Evolutionary conservation across 2,888 invertebrate species (phyloP).

Genomic region (Neoitamus cyanurus): DNA sequence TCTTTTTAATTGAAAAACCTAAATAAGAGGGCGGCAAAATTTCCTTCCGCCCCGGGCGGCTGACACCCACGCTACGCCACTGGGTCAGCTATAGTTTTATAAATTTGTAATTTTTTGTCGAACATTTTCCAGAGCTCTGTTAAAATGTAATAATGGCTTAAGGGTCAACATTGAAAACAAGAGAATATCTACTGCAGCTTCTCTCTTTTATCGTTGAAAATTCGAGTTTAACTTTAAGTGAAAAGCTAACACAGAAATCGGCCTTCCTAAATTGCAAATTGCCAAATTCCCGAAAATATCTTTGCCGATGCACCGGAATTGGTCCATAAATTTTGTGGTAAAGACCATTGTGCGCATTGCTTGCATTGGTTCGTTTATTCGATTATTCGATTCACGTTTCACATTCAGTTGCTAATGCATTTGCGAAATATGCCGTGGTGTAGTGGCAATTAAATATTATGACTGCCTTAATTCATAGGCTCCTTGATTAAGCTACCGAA

Average conservation of each 20-base stretch:
- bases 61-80: no score
- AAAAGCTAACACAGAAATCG: background rate
- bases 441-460: background rate
- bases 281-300: background rate
- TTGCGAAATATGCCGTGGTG: background rate
- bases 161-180: no score
- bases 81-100: no score
- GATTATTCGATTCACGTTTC: background rate
- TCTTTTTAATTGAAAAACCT: no score
- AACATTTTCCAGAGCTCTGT: no score
- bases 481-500: background rate
- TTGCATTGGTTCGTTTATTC: background rate
- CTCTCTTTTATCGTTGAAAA: no score
- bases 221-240: no score
- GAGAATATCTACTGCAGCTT: no score
- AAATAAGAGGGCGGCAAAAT: no score
- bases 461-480: background rate
- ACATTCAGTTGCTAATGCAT: background rate
- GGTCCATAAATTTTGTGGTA: background rate
- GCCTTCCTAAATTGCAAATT: background rate
- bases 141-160: no score
- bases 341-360: background rate
- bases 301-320: background rate
- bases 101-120: no score
- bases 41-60: no score